Percentiles rank a stretch among this genome's conserved stretches.
These are phyloP conservation scores for Trichechus manatus DNA, from an alignment of 2,113 vertebrate species.

Conservation along the genomic window DNA sequence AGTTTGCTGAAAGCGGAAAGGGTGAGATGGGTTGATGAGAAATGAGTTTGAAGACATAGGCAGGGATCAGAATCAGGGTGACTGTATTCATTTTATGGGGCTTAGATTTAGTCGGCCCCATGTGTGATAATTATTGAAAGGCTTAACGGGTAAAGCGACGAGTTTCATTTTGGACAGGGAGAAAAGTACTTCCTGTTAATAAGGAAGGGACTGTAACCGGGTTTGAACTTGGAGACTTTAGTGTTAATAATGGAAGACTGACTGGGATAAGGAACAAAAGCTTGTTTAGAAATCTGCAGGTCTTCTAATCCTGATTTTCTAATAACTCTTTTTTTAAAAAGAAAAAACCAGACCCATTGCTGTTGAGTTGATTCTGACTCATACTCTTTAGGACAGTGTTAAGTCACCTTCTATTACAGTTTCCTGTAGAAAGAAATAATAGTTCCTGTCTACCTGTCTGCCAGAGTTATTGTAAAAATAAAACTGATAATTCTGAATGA, in stretches of 20 bases:
- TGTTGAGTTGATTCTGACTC: no score
- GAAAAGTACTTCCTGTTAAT: neutral
- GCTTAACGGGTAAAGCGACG: neutral
- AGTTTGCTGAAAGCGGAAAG: neutral
- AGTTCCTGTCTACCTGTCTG: neutral
- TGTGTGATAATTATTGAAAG: neutral
- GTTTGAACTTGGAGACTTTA: neutral
- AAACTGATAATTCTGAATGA: neutral
- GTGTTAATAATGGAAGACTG: neutral
- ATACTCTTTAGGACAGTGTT: neutral
- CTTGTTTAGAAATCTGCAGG: neutral
- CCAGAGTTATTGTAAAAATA: neutral
- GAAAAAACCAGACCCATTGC: no score
- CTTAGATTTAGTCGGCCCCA: neutral
- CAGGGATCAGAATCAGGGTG: neutral
- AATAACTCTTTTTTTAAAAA: neutral
- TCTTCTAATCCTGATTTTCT: neutral
- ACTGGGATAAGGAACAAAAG: neutral
- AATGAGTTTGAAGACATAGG: neutral
- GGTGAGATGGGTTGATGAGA: neutral
- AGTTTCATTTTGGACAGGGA: neutral
- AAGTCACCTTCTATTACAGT: neutral
- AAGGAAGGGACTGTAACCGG: neutral
- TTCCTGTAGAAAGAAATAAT: slow-evolving; percentile 7
- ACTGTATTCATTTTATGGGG: neutral